A percentile compares a stretch with the other conserved stretches of the same genome.
Evolutionary conservation across 2,113 vertebrate species (phyloP).

Genomic region (Blennius ocellaris): DNA sequence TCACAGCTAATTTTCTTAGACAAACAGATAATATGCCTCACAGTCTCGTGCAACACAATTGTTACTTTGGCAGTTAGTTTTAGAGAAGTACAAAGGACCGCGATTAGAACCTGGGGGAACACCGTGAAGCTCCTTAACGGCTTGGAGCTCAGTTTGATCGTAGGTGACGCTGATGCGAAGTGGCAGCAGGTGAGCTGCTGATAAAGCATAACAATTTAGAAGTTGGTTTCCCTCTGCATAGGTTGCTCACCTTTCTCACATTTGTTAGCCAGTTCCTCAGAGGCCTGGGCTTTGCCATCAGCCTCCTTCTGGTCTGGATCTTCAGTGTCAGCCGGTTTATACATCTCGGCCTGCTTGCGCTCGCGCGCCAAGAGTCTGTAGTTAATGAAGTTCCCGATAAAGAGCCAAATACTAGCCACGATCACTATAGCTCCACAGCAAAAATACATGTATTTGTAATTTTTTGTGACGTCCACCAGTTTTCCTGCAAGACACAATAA

Average conservation of each 20-base stretch:
- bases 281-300: constrained; percentile 50
- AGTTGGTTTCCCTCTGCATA: constrained; percentile 94
- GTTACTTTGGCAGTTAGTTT: constrained; percentile 74
- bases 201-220: constrained; percentile 78
- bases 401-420: constrained; percentile 91
- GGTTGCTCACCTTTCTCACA: constrained; percentile 62
- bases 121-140: constrained; percentile 46
- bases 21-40: constrained; percentile 13
- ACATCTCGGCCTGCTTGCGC: constrained; percentile 81
- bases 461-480: constrained; percentile 92
- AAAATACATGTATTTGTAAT: constrained; percentile 96
- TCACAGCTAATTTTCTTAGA: constrained; percentile 16
- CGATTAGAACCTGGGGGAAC: constrained; percentile 19
- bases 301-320: constrained; percentile 78
- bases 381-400: constrained; percentile 95
- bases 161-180: constrained; percentile 9
- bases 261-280: constrained; percentile 65
- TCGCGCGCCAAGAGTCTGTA: constrained; percentile 93
- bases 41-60: constrained; percentile 12
- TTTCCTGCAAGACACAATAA: constrained; percentile 86
- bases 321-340: constrained; percentile 76
- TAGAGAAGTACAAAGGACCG: constrained; percentile 36
- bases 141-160: constrained; percentile 40
- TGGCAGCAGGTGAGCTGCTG: constrained; percentile 7
- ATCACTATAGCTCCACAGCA: constrained; percentile 91